phyloP scores from a whole-genome alignment of 2,113 vertebrate species.

The Serinus canaria region DNA sequence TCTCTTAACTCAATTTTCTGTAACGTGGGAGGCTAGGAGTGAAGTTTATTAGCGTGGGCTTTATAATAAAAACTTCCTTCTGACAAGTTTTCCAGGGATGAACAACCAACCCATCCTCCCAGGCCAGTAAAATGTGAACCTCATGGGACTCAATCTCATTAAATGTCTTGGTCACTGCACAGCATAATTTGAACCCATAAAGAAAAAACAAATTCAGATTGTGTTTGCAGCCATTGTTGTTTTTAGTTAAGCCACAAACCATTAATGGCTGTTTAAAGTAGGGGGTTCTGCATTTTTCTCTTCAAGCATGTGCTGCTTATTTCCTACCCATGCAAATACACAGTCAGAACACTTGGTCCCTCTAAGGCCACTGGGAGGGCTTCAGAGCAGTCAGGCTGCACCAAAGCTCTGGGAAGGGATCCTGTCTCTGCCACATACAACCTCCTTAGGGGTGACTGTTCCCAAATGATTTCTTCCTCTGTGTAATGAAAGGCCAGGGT shows the following conservation, averaged over 20 bases:
- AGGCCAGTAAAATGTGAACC: not conserved
- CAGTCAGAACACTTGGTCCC: not conserved
- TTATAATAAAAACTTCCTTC: not conserved
- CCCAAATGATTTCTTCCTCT: not conserved
- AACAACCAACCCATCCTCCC: not conserved
- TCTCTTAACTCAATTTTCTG: conserved; percentile 9
- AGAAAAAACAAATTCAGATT: not conserved
- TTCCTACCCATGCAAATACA: not conserved
- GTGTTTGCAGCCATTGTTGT: not conserved
- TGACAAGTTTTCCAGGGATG: not conserved
- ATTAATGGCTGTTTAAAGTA: conserved; percentile 24
- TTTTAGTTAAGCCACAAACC: conserved; percentile 34
- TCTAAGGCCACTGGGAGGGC: not conserved
- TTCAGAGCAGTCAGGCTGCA: not conserved
- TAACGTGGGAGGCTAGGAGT: not conserved
- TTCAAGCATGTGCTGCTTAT: not conserved
- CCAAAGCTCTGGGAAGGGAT: not conserved
- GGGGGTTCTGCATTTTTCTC: not conserved
- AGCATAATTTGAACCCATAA: not conserved
- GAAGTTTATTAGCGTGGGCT: not conserved
- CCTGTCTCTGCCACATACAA: not conserved
- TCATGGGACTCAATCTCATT: not conserved
- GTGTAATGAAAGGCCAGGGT: not conserved
- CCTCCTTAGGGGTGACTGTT: not conserved
- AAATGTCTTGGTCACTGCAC: not conserved